phyloP scores from a whole-genome alignment of 2,888 invertebrate species.

The Hypolimnas misippus region DNA sequence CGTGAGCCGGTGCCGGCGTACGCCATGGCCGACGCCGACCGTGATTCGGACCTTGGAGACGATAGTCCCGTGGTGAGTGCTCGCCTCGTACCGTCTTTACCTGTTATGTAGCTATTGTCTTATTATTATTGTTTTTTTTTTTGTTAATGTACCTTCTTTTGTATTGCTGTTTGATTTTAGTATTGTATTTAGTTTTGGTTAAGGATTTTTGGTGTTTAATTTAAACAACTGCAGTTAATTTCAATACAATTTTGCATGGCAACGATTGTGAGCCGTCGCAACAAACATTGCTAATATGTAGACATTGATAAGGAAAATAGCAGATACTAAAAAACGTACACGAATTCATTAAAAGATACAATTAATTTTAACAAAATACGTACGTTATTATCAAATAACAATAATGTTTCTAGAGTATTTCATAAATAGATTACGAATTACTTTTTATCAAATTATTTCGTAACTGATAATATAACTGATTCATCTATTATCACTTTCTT shows the following conservation, averaged over 20 bases:
- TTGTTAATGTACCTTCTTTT: constrained; percentile 1
- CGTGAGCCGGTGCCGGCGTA: constrained; percentile 94
- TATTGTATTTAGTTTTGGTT: background rate
- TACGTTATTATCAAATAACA: too few species aligned
- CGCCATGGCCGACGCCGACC: constrained; percentile 88
- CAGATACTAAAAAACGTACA: too few species aligned
- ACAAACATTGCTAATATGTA: constrained; percentile 17
- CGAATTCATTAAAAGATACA: too few species aligned
- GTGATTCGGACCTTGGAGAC: constrained; percentile 90
- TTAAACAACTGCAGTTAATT: too few species aligned
- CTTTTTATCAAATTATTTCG: too few species aligned
- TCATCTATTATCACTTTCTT: too few species aligned
- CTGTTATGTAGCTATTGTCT: background rate
- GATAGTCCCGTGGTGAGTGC: constrained; percentile 89
- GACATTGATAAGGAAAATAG: background rate
- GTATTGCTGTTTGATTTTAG: background rate
- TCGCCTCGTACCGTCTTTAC: background rate
- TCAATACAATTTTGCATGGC: constrained; percentile 18
- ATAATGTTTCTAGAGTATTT: too few species aligned
- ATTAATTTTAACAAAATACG: too few species aligned
- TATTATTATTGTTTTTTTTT: background rate
- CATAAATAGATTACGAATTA: too few species aligned
- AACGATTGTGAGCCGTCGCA: constrained; percentile 29
- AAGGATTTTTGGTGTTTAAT: too few species aligned
- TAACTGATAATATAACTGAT: too few species aligned